Evolutionary conservation across 2,888 invertebrate species (phyloP).

Genomic region (Biston betularia): DNA sequence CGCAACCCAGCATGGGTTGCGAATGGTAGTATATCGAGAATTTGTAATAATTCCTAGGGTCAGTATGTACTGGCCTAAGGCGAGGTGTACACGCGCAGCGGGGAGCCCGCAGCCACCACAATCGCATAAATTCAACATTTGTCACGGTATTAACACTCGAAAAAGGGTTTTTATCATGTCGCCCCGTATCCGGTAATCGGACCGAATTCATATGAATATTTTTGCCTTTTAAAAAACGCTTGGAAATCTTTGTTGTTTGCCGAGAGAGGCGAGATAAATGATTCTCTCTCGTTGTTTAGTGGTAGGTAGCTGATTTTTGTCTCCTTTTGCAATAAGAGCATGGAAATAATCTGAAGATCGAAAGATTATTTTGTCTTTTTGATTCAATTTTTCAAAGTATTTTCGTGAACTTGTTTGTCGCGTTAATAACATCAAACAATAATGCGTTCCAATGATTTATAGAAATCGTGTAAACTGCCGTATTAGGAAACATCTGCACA

Average conservation of each 20-base stretch:
- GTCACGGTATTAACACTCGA: slow-evolving; percentile 85
- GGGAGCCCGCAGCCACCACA: slow-evolving; percentile 71
- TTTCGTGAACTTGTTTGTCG: neutral
- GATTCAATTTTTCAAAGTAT: neutral
- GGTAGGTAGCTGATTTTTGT: slow-evolving; percentile 43
- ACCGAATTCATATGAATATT: slow-evolving; percentile 63
- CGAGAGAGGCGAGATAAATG: slow-evolving; percentile 50
- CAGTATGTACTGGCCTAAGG: slow-evolving; percentile 54
- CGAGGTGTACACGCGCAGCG: slow-evolving; percentile 66
- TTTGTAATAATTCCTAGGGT: slow-evolving; percentile 54
- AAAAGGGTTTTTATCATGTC: slow-evolving; percentile 84
- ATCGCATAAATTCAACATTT: slow-evolving; percentile 84
- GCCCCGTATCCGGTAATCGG: slow-evolving; percentile 81
- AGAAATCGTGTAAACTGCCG: slow-evolving; percentile 62
- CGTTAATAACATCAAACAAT: slow-evolving; percentile 47
- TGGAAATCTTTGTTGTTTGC: slow-evolving; percentile 66
- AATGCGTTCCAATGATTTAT: slow-evolving; percentile 68
- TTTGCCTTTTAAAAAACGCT: slow-evolving; percentile 61
- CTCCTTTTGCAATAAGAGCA: slow-evolving; percentile 21
- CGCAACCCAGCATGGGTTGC: too few species aligned
- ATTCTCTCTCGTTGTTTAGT: slow-evolving; percentile 38
- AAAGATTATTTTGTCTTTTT: neutral
- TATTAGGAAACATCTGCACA: slow-evolving; percentile 72
- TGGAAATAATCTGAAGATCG: slow-evolving; percentile 5
- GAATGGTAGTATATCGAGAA: slow-evolving; percentile 40